Percentiles rank a stretch among this genome's conserved stretches.
These are phyloP conservation scores for Microtus richardsoni DNA, from an alignment of 2,113 vertebrate species.

Conservation along the genomic window DNA sequence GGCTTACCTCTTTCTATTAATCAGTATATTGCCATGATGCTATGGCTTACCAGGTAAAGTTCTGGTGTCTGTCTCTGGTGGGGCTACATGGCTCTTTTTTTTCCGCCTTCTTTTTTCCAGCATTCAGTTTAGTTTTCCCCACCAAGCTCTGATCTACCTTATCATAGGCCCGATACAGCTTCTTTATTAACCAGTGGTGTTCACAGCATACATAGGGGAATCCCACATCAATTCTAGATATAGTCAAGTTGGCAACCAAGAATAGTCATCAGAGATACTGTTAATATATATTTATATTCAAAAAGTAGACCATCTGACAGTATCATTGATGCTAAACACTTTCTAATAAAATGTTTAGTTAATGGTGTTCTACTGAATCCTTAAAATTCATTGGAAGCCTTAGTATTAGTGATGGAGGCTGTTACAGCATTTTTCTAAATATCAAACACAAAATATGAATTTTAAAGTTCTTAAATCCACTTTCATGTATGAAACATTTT, in stretches of 20 bases:
- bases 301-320: background rate
- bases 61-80: no score
- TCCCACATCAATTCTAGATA: background rate
- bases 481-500: slow-evolving; percentile 10
- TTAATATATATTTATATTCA: slow-evolving; percentile 41
- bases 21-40: no score
- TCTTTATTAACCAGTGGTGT: no score
- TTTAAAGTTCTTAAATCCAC: background rate
- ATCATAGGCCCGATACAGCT: no score
- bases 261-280: background rate
- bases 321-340: background rate
- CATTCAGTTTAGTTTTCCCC: no score
- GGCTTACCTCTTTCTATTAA: no score
- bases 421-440: slow-evolving; percentile 29
- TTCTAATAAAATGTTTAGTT: background rate
- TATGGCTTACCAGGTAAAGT: no score
- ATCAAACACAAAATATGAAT: background rate
- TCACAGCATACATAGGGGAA: no score
- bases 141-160: no score
- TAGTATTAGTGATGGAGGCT: slow-evolving; percentile 61
- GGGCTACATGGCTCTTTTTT: no score
- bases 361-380: background rate
- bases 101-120: no score
- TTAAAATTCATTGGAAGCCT: slow-evolving; percentile 83
- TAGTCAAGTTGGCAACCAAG: background rate